These are phyloP conservation scores for Phortica variegata DNA, from an alignment of 1,140 invertebrate genomes.

Conservation along the genomic window DNA sequence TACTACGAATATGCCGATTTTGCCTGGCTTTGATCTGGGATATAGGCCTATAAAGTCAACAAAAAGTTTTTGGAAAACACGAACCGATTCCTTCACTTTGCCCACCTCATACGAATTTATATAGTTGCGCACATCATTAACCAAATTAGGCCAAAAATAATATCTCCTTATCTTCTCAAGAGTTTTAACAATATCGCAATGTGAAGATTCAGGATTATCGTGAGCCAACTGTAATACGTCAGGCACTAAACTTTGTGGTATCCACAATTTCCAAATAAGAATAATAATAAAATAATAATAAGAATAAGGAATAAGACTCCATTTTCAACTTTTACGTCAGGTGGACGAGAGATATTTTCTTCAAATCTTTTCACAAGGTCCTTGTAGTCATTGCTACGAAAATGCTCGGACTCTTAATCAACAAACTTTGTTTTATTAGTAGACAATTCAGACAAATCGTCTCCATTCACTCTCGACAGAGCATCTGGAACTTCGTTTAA, in stretches of 20 bases:
- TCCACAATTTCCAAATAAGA: constrained; percentile 3
- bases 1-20: background rate
- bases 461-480: too few species aligned
- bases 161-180: background rate
- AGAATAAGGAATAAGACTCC: background rate
- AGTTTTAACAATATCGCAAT: constrained; percentile 6
- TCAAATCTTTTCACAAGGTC: background rate
- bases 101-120: background rate
- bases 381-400: background rate
- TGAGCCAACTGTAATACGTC: background rate
- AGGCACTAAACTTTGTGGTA: background rate
- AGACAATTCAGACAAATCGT: background rate
- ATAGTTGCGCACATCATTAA: background rate
- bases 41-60: constrained; percentile 6
- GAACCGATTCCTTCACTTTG: background rate
- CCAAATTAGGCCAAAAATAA: constrained; percentile 1
- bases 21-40: background rate
- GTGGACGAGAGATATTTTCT: background rate
- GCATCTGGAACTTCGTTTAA: background rate
- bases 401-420: background rate
- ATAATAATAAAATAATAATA: background rate
- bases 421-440: background rate
- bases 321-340: background rate
- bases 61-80: background rate
- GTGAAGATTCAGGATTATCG: background rate